Percentiles rank a stretch among this genome's conserved stretches.
Evolutionary conservation across 2,797 vertebrate species (phyloP).

Genomic region (Chloroceryle amazona): DNA sequence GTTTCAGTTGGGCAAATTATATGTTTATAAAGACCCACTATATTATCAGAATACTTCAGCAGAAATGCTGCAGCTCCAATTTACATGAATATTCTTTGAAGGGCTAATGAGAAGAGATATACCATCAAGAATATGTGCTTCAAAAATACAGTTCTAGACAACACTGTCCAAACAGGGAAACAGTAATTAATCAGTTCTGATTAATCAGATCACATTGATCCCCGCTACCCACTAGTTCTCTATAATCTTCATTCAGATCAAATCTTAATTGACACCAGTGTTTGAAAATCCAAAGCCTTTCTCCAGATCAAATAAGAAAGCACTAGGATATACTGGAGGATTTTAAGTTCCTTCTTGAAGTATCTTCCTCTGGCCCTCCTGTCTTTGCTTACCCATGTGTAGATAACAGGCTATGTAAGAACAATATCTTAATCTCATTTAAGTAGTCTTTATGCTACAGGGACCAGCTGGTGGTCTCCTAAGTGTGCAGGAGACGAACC

Average conservation of each 20-base stretch:
- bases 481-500: not conserved
- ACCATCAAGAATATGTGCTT: not conserved
- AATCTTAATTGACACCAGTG: not conserved
- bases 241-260: not conserved
- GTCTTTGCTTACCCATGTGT: not conserved
- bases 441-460: not conserved
- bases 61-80: not conserved
- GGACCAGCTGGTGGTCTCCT: not conserved
- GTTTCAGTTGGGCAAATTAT: conserved; percentile 19
- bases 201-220: not conserved
- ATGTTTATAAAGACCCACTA: not conserved
- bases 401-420: not conserved
- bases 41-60: not conserved
- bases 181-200: not conserved
- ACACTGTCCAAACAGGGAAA: not conserved
- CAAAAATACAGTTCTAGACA: conserved; percentile 4
- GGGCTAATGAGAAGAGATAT: not conserved
- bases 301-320: not conserved
- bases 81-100: conserved; percentile 7
- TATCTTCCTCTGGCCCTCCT: not conserved
- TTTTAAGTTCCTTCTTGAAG: not conserved
- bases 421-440: not conserved
- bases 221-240: not conserved
- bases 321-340: not conserved
- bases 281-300: not conserved